A percentile compares a stretch with the other conserved stretches of the same genome.
Evolutionary conservation across 2,113 vertebrate species (phyloP).

Genomic region (Anoura caudifer): DNA sequence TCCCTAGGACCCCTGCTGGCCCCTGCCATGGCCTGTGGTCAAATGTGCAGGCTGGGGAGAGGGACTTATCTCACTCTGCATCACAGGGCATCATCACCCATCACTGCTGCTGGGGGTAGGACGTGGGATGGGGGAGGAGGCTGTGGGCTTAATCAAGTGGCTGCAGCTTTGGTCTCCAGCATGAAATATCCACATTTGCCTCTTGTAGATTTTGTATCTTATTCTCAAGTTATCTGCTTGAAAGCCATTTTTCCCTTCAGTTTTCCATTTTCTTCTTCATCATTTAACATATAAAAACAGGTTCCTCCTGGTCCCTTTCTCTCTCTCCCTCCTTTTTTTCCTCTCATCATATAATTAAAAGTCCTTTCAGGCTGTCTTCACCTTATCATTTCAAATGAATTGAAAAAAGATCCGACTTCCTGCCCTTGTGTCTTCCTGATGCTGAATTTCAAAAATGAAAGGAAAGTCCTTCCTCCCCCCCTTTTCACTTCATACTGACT

Average conservation of each 20-base stretch:
- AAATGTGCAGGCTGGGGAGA: neutral
- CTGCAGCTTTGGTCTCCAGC: neutral
- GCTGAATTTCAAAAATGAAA: slow-evolving; percentile 65
- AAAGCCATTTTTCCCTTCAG: neutral
- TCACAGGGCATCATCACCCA: neutral
- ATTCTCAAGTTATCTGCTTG: neutral
- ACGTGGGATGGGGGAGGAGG: neutral
- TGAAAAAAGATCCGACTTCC: slow-evolving; percentile 55
- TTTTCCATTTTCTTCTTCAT: slow-evolving; percentile 33
- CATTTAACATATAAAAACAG: slow-evolving; percentile 14
- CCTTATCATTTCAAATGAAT: slow-evolving; percentile 73
- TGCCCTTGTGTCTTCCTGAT: slow-evolving; percentile 54
- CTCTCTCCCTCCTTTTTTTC: neutral
- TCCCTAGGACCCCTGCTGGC: neutral
- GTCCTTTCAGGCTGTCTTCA: slow-evolving; percentile 69
- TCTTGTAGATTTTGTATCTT: neutral
- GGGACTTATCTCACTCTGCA: neutral
- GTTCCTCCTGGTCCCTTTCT: neutral
- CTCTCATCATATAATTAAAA: slow-evolving; percentile 69
- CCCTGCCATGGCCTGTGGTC: neutral
- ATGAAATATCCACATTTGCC: neutral
- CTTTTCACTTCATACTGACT: neutral
- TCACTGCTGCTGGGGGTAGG: neutral
- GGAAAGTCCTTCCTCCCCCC: slow-evolving; percentile 16
- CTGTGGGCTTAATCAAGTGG: neutral